phyloP scores from a whole-genome alignment of 2,888 invertebrate species.

The Tenthredo distinguenda region DNA sequence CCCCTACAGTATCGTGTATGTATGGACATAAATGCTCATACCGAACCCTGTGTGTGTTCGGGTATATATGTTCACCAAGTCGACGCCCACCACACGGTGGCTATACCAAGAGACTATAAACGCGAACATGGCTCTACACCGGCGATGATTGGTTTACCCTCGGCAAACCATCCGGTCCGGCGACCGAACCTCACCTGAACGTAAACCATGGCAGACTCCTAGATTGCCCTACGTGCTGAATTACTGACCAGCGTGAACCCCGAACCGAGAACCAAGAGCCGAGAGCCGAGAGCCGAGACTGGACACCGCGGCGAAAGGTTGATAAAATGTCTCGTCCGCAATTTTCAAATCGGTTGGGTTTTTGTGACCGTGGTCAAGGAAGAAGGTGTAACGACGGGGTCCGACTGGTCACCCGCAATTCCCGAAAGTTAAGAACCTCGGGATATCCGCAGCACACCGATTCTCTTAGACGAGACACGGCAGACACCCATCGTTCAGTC shows the following conservation, averaged over 20 bases:
- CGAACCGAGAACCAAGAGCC: not conserved
- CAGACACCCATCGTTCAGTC: constrained; percentile 10
- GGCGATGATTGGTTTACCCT: constrained; percentile 50
- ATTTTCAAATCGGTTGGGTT: not conserved
- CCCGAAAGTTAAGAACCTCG: not conserved
- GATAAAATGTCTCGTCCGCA: not conserved
- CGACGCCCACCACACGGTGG: constrained; percentile 16
- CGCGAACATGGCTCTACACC: constrained; percentile 31
- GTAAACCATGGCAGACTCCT: constrained; percentile 13
- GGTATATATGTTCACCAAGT: constrained; percentile 13
- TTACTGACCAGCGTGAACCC: constrained; percentile 28
- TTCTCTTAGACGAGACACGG: not conserved
- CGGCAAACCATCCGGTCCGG: constrained; percentile 12
- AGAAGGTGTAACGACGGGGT: too few species aligned
- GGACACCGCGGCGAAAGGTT: not conserved
- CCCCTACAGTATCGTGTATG: constrained; percentile 1
- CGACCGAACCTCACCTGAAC: not conserved
- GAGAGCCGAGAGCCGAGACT: not conserved
- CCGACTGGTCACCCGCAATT: not conserved
- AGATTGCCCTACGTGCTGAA: constrained; percentile 46
- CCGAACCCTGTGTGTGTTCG: too few species aligned
- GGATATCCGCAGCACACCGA: not conserved
- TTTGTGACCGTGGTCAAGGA: not conserved
- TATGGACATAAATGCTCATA: constrained; percentile 11
- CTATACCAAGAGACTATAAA: constrained; percentile 40